Evolutionary conservation across 2,888 invertebrate species (phyloP), one percentile per base, ranked within the genome.

Genomic region (Portevinia maculata): DNA sequence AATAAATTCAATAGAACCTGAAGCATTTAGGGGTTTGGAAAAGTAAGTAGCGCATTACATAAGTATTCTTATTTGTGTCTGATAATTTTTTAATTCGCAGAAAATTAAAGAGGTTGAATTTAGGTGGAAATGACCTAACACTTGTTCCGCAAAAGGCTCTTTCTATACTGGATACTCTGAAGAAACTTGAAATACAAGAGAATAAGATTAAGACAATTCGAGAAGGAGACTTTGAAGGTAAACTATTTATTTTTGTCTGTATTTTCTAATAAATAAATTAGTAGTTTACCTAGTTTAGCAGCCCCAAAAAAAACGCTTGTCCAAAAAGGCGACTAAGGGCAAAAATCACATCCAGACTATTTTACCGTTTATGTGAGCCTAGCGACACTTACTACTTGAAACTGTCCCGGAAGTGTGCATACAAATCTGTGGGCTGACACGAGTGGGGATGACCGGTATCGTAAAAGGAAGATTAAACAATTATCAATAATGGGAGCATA

Each of bases 141-240:
- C 92, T 93, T 9, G 93, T 97, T 53, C 97, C 97, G 11, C 96
- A 96, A 86, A 94, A 94, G 87, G 94, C 97, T 0, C 93, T 97
- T n/a, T 94, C 94, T 0, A 93, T 95, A 75, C 91, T 97, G 85
- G 95, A 95, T 87, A 96, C 94, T 86, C 91, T 97, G 85, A 96
- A 95, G 90, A 97, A 96, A 88, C 92, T 97, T 55, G 97, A 97
- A 91, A 94, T 97, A 92, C 97, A 97, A 88, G 96, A 97, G 88
- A 97, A 97, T 89, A 93, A 94, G 85, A 96, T 97, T 78, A 92
- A 93, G 44, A 91, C 92, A 30, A 96, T 97, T 85, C 91, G 93
- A 48, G 96, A 96, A 88, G 96, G 96, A 34, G 96, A 97, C 89
- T 97, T 97, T 89, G 94, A 94, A 91, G 97, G 97, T 96, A 91